Base-by-base conservation (phyloP, 2,797 vertebrate genomes). In the Austrolebias charrua region DNA sequence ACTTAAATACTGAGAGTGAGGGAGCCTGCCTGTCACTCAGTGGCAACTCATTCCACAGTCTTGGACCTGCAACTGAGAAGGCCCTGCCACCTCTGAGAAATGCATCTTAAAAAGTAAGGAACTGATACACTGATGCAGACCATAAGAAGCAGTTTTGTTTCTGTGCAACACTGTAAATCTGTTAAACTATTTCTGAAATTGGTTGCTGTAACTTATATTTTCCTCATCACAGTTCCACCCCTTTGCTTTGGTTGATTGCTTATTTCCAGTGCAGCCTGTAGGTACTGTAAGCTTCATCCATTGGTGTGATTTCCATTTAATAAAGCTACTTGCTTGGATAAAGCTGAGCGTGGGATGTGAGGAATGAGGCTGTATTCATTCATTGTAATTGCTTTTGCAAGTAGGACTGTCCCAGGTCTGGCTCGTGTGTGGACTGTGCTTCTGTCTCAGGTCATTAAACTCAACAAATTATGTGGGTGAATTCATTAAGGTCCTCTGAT, bases 381-480 rank as follows among this genome's bases (percentile, higher is more conserved):
- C 38, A 68, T 65, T 72, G 60, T 82, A 81, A 82, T 81, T 83
- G 73, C 67, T 73, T 81, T 85, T 83, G 28, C 49, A 82, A 86
- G 71, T 75, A 65, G 72, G 76, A 76, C 79, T 73, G 71, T 84
- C 83, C 66, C 65, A 78, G 58, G 77, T 78, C 73, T 73, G 61
- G 61, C 63, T 85, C 58, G 40, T 83, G 82, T 82, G 69, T 52
- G 70, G 55, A 61, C 56, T 55, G 47, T 45, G 45, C 64, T 46
- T 46, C 48, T 45, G 77, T 86, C 75, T 78, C 71, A 71, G 84
- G 81, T 86, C 86, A 89, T 91, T 92, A 90, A 90, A 76, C 75
- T 65, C 11, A 58, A 59, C 56, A 72, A 84, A 88, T 89, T 56
- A 55, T 73, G 83, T 78, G 79, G 73, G 54, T 74, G 80, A 77